Conservation (phyloP, 2,888 invertebrate species). For the Priocnemis perturbator region DNA sequence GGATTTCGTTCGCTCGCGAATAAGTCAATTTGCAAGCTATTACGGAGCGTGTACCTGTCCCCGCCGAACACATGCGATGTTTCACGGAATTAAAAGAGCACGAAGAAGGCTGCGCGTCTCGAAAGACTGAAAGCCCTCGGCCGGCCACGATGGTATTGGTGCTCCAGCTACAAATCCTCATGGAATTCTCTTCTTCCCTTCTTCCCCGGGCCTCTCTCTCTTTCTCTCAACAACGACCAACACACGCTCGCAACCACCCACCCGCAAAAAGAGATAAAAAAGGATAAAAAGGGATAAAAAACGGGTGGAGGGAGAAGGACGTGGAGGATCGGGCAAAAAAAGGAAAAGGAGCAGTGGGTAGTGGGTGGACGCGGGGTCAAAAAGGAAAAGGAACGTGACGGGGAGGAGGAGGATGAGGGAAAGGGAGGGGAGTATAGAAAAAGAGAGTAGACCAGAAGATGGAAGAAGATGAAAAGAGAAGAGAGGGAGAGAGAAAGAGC, state of each 20-base stretch:
- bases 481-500: constrained; percentile 2
- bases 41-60: no score
- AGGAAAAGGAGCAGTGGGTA: background rate
- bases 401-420: background rate
- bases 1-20: no score
- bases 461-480: background rate
- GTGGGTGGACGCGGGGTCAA: no score
- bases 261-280: constrained; percentile 37
- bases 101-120: constrained; percentile 13
- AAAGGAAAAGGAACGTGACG: no score
- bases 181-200: background rate
- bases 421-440: constrained; percentile 10
- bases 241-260: constrained; percentile 24
- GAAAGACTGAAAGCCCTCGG: constrained; percentile 10
- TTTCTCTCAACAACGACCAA: constrained; percentile 32
- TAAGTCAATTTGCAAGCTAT: no score
- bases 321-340: constrained; percentile 1
- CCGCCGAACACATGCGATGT: no score
- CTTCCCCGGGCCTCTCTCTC: constrained; percentile 7
- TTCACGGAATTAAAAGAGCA: no score
- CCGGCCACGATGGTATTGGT: background rate
- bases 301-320: background rate
- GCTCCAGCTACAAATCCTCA: constrained; percentile 38
- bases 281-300: background rate
- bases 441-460: constrained; percentile 6